Conservation (phyloP, 2,797 vertebrate species). For the Galagoides demidoff region DNA sequence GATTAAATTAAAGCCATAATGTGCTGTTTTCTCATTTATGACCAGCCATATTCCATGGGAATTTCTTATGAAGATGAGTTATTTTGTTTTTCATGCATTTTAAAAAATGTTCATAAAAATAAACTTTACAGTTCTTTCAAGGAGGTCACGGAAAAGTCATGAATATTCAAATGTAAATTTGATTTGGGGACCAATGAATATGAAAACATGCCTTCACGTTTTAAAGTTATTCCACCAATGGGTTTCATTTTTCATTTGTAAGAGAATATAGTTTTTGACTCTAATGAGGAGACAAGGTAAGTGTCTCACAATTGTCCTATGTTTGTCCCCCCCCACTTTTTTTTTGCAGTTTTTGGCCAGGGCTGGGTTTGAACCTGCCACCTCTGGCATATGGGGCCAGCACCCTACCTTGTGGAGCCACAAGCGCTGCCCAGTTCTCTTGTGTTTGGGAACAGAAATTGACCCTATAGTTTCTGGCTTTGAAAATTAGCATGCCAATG, state of each 20-base stretch:
- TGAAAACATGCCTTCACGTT: neutral
- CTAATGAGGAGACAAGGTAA: neutral
- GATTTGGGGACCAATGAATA: neutral
- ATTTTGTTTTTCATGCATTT: slow-evolving; percentile 44
- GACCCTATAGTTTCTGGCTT: neutral
- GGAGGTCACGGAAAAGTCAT: neutral
- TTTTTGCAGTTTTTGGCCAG: too few relatives aligned
- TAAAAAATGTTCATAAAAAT: neutral
- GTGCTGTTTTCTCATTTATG: neutral
- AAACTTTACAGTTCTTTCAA: neutral
- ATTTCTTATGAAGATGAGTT: neutral
- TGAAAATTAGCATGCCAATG: neutral
- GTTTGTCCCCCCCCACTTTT: too few relatives aligned
- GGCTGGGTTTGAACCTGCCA: too few relatives aligned
- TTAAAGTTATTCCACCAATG: neutral
- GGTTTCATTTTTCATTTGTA: neutral
- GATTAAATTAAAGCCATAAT: slow-evolving; percentile 9
- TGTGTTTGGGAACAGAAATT: neutral
- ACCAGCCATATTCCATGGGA: neutral
- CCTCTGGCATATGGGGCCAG: too few relatives aligned
- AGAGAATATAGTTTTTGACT: neutral
- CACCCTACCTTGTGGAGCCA: too few relatives aligned
- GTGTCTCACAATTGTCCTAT: neutral
- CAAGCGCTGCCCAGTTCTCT: too few relatives aligned
- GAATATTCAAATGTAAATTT: neutral